These are phyloP conservation scores for Corbicula japonica DNA, from an alignment of 2,888 invertebrate genomes.

Conservation along the genomic window DNA sequence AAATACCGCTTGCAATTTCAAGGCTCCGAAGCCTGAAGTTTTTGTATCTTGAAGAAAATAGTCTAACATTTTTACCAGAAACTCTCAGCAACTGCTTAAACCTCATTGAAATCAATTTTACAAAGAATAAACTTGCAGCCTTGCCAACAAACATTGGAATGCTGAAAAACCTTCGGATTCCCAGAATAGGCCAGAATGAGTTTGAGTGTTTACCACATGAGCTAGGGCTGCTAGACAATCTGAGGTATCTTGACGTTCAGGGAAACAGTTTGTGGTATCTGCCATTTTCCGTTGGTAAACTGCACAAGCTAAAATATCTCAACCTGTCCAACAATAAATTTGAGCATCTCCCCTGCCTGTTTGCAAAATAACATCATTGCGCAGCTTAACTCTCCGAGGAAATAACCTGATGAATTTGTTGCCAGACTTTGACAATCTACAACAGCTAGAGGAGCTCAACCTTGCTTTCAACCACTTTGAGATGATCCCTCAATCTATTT, in stretches of 20 bases:
- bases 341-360: slow-evolving; percentile 81
- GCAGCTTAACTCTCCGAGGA: slow-evolving; percentile 71
- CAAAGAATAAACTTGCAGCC: slow-evolving; percentile 74
- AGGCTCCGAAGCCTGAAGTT: slow-evolving; percentile 78
- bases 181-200: slow-evolving; percentile 81
- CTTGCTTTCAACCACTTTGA: slow-evolving; percentile 81
- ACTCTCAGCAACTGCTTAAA: slow-evolving; percentile 83
- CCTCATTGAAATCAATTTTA: slow-evolving; percentile 76
- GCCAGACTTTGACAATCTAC: slow-evolving; percentile 80
- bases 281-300: slow-evolving; percentile 79
- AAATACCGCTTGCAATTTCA: slow-evolving; percentile 78
- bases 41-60: slow-evolving; percentile 79
- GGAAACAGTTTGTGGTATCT: slow-evolving; percentile 83
- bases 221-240: slow-evolving; percentile 77
- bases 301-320: slow-evolving; percentile 77
- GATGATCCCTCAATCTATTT: slow-evolving; percentile 74
- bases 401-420: slow-evolving; percentile 82
- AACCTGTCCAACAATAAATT: slow-evolving; percentile 83
- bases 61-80: slow-evolving; percentile 78
- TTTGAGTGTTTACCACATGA: slow-evolving; percentile 83
- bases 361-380: slow-evolving; percentile 75
- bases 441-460: slow-evolving; percentile 80
- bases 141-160: slow-evolving; percentile 75
- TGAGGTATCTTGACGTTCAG: slow-evolving; percentile 81
- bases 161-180: slow-evolving; percentile 61